These are phyloP conservation scores for Ciconia maguari DNA, from an alignment of 2,113 vertebrate genomes.

Conservation along the genomic window DNA sequence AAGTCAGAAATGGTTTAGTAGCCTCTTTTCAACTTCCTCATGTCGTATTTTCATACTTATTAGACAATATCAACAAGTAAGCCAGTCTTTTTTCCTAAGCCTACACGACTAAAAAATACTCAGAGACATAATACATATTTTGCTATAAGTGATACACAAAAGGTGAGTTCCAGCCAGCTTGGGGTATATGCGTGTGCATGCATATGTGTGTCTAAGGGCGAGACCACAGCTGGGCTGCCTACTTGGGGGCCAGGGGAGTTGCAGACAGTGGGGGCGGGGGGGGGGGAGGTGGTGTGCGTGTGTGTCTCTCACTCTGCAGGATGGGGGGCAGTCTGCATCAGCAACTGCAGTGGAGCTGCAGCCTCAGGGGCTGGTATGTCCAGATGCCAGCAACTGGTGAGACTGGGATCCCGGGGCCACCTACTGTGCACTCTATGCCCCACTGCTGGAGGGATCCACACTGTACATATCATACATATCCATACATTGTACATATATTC, in stretches of 20 bases:
- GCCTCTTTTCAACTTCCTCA: neutral
- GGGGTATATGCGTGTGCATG: accelerated
- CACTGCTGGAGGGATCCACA: neutral
- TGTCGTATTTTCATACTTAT: neutral
- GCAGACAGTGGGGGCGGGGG: neutral
- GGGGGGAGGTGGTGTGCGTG: too few species aligned
- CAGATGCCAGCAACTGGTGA: neutral
- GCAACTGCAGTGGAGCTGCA: neutral
- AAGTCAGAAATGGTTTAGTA: neutral
- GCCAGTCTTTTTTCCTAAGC: neutral
- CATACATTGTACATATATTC: neutral
- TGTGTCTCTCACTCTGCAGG: accelerated
- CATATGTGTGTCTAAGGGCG: accelerated
- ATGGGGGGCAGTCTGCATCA: neutral
- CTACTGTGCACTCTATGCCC: neutral
- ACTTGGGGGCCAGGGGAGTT: neutral
- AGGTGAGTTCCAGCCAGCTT: neutral
- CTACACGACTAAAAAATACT: neutral
- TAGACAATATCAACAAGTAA: neutral
- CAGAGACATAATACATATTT: neutral
- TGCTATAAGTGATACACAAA: neutral
- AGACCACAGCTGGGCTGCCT: neutral
- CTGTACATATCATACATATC: neutral
- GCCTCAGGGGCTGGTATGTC: accelerated
- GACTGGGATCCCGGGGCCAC: neutral